Evolutionary conservation across 2,888 invertebrate genomes (phyloP).

Genomic region (Harpagoxenus sublaevis): DNA sequence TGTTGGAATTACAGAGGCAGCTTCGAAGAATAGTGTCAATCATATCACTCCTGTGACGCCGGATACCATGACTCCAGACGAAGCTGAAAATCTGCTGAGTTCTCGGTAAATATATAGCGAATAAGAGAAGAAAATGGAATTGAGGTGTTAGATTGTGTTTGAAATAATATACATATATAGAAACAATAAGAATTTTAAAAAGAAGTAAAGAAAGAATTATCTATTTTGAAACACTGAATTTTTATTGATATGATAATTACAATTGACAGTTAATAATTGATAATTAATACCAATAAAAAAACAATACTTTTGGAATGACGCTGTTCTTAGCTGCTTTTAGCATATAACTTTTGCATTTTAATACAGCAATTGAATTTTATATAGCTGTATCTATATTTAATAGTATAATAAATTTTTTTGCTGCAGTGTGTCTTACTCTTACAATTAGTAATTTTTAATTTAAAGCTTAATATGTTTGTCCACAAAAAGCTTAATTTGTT

Average conservation of each 20-base stretch:
- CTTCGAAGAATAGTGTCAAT: conserved; percentile 63
- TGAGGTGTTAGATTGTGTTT: conserved; percentile 11
- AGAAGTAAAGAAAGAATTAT: background rate
- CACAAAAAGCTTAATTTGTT: conserved; percentile 51
- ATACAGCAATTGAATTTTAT: conserved; percentile 32
- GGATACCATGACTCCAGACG: conserved; percentile 93
- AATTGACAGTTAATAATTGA: too few relatives aligned
- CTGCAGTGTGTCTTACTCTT: conserved; percentile 27
- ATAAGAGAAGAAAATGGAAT: background rate
- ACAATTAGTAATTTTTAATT: conserved; percentile 53
- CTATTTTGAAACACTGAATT: background rate
- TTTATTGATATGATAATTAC: background rate
- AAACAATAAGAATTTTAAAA: conserved; percentile 16
- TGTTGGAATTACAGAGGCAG: conserved; percentile 63
- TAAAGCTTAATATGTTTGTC: conserved; percentile 17
- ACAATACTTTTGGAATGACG: conserved; percentile 19
- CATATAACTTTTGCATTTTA: background rate
- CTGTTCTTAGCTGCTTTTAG: conserved; percentile 42
- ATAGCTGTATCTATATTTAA: conserved; percentile 16
- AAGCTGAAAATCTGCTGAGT: conserved; percentile 95
- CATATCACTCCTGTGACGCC: conserved; percentile 83
- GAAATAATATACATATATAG: background rate
- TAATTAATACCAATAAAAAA: background rate
- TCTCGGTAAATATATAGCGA: conserved; percentile 89
- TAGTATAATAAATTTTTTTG: conserved; percentile 41